Evolutionary conservation across 1,140 invertebrate genomes (phyloP).

Genomic region (Bombus impatiens): DNA sequence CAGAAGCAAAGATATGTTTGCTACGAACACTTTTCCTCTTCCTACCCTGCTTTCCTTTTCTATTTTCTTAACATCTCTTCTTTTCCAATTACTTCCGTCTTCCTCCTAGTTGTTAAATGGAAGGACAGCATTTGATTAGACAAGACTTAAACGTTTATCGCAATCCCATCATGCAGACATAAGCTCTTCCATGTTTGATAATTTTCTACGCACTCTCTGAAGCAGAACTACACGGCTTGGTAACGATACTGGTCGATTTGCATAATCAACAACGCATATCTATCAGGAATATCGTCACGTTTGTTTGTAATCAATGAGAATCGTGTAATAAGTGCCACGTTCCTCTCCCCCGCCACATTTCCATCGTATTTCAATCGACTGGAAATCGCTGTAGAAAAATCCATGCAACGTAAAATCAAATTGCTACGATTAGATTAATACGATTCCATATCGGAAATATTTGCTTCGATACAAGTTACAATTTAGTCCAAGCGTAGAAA

Average conservation of each 20-base stretch:
- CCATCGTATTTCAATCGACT: not conserved
- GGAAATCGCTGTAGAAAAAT: not conserved
- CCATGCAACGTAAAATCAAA: not conserved
- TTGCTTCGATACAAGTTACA: not conserved
- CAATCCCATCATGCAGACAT: slow-evolving; percentile 6
- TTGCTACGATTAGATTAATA: not conserved
- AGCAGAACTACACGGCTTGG: slow-evolving; percentile 32
- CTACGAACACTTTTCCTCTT: not conserved
- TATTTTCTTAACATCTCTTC: not conserved
- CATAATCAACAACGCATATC: slow-evolving; percentile 48
- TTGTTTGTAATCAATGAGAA: slow-evolving; percentile 1
- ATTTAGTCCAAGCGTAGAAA: not conserved
- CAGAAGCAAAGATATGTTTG: not conserved
- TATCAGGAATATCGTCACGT: slow-evolving; percentile 24
- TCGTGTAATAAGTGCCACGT: slow-evolving; percentile 11
- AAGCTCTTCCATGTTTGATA: slow-evolving; percentile 17
- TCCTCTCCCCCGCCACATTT: not conserved
- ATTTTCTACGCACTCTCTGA: slow-evolving; percentile 27
- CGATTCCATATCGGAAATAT: not conserved
- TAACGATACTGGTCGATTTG: slow-evolving; percentile 42
- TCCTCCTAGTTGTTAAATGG: not conserved
- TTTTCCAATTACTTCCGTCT: not conserved
- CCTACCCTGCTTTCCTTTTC: not conserved
- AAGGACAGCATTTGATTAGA: slow-evolving; percentile 33
- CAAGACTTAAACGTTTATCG: slow-evolving; percentile 30